Evolutionary conservation across 2,113 vertebrate species (phyloP), one percentile per base, ranked within the genome.

Genomic region (Prinia subflava): DNA sequence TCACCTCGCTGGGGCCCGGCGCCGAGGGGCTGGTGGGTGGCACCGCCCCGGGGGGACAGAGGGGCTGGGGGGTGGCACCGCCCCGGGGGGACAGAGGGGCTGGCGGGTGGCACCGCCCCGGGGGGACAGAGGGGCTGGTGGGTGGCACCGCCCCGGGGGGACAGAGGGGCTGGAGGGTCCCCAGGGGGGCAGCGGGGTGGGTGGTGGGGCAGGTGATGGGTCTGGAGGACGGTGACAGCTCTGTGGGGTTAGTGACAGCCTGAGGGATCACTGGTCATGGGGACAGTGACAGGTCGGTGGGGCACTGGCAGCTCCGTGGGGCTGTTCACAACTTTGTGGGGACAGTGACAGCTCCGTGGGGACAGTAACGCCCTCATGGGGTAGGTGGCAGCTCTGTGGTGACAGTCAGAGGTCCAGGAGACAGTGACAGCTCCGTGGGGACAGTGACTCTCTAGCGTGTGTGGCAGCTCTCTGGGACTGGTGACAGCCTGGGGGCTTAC

Each of bases 1-100:
- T 99, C 97, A 99, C 99, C 84, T 99, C 99, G 18, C 98, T 99
- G 91, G 98, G 98, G 87, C 99, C 99, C 11, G 99, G 99, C 27
- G 99, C 99, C n/a, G 99, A 99, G 96, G 99, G 99, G 88, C 98
- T 99, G 99, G 99, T 80, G 62, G 57, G 73, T 37, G 69, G 16
- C 59, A 39, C 35, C 11, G 53, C 28, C 9, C 22, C 15, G 42
- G 8, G 14, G 13, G 79, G 59, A 31, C 11, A 46, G 44, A 18
- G 19, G 44, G 18, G 44, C 20, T 44, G 42, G 42, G 42, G 42
- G 42, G 42, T 16, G n/a, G n/a, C n/a, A n/a, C n/a, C n/a, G n/a
- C 42, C 42, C 7, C 42, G 15, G 8, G 9, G 13, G 79, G 59
- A 31, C 11, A 46, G 99, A 99, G 96, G 99, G 99, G 88, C 98